Evolutionary conservation across 1,140 invertebrate genomes (phyloP), one percentile per base, ranked within the genome.

Genomic region (Drosophila murphyi): DNA sequence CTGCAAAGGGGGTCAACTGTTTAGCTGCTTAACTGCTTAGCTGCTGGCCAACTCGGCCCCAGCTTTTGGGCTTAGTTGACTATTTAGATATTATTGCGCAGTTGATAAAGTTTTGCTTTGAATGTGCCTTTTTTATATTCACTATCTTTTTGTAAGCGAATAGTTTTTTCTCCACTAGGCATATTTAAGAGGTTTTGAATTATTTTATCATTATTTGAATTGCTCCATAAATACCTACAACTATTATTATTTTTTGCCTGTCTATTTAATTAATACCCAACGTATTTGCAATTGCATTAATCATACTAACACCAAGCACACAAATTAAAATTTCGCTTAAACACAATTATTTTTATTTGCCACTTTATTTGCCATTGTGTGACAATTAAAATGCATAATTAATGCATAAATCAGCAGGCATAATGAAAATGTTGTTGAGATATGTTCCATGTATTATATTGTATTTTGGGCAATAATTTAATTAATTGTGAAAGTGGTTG

Each of bases 11-110:
- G 64, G 64, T 74, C 43, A 74, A 61, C 51, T 55, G 32, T 37
- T 70, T 56, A 63, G 48, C 57, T 55, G 51, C 20, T 74, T 43
- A 74, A 61, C 51, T 55, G 32, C 45, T 70, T 56, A 63, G 48
- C 57, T 55, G 55, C 57, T 55, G 57, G 34, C 56, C 34, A 56
- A 37, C 39, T 32, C 1, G 20, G 64, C n/a, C 3, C 3, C 5
- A 43, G 41, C 4, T 43, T 5, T 5, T 37, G 35, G 39, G 39
- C 39, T 20, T 20, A 20, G 20, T 20, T 20, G 20, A 41, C 20
- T 28, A 34, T 48, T 35, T 34, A 20, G 48, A 48, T 12, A 20
- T 8, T 41, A 41, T 41, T 41, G 39, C 3, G n/a, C 39, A 41
- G 37, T 7, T 39, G 5, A 39, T 20, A 20, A 20, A 20, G 20